A percentile compares a stretch with the other conserved stretches of the same genome.
These are phyloP conservation scores for Ceuthmochares aereus DNA, from an alignment of 2,113 vertebrate species.

Conservation along the genomic window DNA sequence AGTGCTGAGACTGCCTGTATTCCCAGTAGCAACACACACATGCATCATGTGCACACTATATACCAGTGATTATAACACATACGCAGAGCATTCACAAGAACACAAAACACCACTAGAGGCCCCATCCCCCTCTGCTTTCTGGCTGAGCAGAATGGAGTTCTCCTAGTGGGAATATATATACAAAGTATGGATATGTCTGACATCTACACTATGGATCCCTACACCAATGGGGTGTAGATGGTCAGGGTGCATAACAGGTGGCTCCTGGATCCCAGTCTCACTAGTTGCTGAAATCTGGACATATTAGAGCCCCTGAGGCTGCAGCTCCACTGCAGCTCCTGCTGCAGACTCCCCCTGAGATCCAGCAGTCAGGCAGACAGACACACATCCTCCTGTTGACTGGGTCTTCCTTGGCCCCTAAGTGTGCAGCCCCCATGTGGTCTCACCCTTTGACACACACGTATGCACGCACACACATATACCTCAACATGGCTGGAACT, in stretches of 20 bases:
- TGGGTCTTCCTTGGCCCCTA: background rate
- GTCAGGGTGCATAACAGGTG: background rate
- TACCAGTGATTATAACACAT: background rate
- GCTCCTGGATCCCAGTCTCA: background rate
- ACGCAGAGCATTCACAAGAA: background rate
- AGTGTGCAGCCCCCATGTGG: background rate
- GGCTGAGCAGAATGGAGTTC: background rate
- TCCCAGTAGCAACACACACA: background rate
- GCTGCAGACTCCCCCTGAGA: background rate
- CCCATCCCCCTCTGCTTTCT: background rate
- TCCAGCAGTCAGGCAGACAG: accelerated
- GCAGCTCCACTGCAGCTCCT: background rate
- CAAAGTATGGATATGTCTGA: accelerated
- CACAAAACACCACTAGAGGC: background rate
- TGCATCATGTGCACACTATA: background rate
- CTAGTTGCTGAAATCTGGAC: background rate
- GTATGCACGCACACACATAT: accelerated
- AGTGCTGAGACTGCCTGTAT: background rate
- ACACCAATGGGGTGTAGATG: background rate
- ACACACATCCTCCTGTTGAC: background rate
- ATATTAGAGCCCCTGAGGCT: accelerated
- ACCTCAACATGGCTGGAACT: background rate
- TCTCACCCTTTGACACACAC: background rate
- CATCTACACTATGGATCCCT: background rate
- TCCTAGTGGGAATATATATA: background rate